A percentile compares a stretch with the other conserved stretches of the same genome.
Evolutionary conservation across 2,797 vertebrate species (phyloP).

Genomic region (Protosalanx chinensis): DNA sequence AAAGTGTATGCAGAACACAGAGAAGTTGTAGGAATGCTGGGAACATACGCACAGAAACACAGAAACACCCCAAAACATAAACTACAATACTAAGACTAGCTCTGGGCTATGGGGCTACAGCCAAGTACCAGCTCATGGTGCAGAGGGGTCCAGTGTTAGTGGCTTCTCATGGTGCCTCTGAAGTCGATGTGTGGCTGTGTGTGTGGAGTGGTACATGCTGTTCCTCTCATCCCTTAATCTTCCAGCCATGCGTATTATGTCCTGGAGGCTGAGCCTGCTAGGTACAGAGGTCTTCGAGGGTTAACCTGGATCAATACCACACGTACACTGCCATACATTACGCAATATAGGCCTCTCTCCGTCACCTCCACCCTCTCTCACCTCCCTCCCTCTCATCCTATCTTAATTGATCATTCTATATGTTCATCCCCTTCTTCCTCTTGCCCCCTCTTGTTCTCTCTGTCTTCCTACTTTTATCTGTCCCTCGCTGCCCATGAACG

Average conservation of each 20-base stretch:
- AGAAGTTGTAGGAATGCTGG: constrained; percentile 15
- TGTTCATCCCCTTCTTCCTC: neutral
- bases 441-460: neutral
- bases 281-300: constrained; percentile 53
- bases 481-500: neutral
- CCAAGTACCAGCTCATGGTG: constrained; percentile 57
- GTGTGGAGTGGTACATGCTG: constrained; percentile 45
- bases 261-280: constrained; percentile 57
- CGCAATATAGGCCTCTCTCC: neutral
- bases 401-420: neutral
- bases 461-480: neutral
- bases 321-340: constrained; percentile 43
- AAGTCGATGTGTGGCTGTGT: neutral
- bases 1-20: constrained; percentile 21
- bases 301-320: constrained; percentile 62
- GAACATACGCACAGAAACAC: constrained; percentile 5
- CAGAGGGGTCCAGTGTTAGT: constrained; percentile 42
- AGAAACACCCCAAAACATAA: neutral
- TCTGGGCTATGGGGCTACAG: constrained; percentile 28
- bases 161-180: constrained; percentile 54
- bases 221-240: constrained; percentile 73
- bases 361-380: constrained; percentile 19
- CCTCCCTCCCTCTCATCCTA: constrained; percentile 4
- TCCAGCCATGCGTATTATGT: constrained; percentile 59
- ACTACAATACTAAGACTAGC: neutral